Evolutionary conservation across 1,140 invertebrate species (phyloP), one percentile per base, ranked within the genome.

Genomic region (Oedothorax gibbosus): DNA sequence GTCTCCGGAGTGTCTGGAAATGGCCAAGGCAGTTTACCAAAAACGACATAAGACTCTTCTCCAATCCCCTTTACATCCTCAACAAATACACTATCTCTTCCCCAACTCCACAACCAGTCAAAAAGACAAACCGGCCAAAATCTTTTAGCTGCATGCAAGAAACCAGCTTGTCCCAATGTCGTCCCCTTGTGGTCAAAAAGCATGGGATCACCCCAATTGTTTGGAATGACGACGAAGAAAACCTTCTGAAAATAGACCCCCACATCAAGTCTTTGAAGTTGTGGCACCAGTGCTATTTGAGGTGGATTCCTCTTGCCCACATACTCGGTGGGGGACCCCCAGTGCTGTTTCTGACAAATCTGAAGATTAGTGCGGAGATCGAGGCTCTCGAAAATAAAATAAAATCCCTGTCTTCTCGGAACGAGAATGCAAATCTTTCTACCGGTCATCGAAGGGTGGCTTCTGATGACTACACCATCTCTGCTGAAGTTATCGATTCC

Each of bases 241-340:
- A 88, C 49, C 86, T 89, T 20, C 64, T 87, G 49, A 87, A 88
- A 57, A 85, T 88, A 7, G 87, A 87, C 66, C 82, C 76, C n/a
- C 85, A 85, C 9, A 83, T 88, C 9, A 85, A 88, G n/a, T 56
- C 87, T 86, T 89, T 96, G 84, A 93, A 95, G 72, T 89, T 98
- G n/a, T 98, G 96, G 96, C 91, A 92, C 68, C 95, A 96, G 88
- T 97, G 95, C 90, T 98, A 97, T 90, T 94, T 95, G 87, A 93
- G 96, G 3, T 97, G 96, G 95, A 92, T 97, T 88, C 93, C 94
- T 7, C 92, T 95, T 12, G 91, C 96, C 0, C 95, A 97, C 89
- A 95, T 97, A 68, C 92, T 93, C 7, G 93, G 93, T 81, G 95
- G 95, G 65, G 95, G 95, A 0, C 90, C 90, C 81, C 93, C 93